A percentile compares a stretch with the other conserved stretches of the same genome.
phyloP scores from a whole-genome alignment of 2,113 vertebrate genomes.

The Ceyx melanurus region DNA sequence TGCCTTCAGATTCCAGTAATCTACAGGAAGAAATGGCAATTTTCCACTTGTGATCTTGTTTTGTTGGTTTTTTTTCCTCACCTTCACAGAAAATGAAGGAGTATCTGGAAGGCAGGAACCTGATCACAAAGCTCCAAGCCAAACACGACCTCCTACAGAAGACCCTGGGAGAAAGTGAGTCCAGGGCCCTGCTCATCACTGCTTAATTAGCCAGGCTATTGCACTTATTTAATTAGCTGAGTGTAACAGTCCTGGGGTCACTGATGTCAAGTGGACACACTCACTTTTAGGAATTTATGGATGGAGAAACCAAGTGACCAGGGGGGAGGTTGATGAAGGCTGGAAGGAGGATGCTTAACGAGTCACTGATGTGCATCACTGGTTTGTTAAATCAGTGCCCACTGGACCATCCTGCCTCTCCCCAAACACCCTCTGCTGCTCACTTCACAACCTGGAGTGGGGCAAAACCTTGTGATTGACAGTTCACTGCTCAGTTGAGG shows the following conservation, averaged over 20 bases:
- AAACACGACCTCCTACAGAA: slow-evolving; percentile 97
- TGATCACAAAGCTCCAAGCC: slow-evolving; percentile 98
- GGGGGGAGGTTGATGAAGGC: slow-evolving; percentile 10
- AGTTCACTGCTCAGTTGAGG: neutral
- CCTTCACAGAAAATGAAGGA: slow-evolving; percentile 95
- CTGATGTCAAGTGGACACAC: neutral
- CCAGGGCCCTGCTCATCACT: neutral
- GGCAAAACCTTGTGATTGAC: neutral
- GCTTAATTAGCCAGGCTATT: neutral
- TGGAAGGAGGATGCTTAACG: slow-evolving; percentile 14
- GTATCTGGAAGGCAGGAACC: slow-evolving; percentile 95
- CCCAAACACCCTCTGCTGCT: neutral
- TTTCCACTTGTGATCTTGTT: neutral
- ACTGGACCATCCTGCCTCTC: neutral
- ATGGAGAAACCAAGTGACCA: neutral
- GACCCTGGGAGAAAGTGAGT: slow-evolving; percentile 97
- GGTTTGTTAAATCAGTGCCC: neutral
- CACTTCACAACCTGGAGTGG: fast-evolving
- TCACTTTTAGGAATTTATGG: neutral
- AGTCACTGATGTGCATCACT: slow-evolving; percentile 23
- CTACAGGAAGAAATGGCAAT: neutral
- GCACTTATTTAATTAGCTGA: neutral
- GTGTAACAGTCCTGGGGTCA: neutral
- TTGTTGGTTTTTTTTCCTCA: neutral
- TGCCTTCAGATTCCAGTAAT: fast-evolving